phyloP scores from a whole-genome alignment of 2,888 invertebrate genomes.

The Acholoe squamosa region DNA sequence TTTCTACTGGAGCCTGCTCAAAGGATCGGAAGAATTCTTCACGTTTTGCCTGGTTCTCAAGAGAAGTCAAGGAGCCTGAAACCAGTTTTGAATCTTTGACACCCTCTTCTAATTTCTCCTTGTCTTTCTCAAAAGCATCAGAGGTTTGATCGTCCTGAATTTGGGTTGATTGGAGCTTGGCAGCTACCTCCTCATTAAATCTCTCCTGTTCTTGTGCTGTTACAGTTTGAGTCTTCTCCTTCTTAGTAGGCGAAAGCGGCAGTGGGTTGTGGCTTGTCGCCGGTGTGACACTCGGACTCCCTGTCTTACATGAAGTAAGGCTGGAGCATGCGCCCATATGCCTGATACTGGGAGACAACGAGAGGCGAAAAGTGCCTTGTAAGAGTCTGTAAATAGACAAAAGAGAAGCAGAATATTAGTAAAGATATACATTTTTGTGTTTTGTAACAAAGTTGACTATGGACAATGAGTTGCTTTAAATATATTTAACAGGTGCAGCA shows the following conservation, averaged over 20 bases:
- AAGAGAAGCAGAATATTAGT: no score
- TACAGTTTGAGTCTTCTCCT: neutral
- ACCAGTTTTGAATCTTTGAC: neutral
- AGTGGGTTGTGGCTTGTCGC: conserved; percentile 36
- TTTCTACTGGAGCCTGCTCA: neutral
- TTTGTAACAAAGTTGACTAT: no score
- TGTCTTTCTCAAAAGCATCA: neutral
- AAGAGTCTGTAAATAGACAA: no score
- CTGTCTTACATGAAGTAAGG: conserved; percentile 40
- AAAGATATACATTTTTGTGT: no score
- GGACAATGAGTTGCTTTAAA: no score
- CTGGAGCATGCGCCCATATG: conserved; percentile 59
- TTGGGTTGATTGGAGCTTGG: neutral
- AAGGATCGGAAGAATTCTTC: neutral
- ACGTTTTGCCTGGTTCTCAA: neutral
- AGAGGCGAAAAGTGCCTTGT: no score
- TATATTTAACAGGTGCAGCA: no score
- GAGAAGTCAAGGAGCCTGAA: neutral
- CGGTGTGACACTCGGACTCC: conserved; percentile 32
- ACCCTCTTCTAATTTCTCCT: neutral
- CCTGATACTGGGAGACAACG: no score
- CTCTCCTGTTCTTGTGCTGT: neutral
- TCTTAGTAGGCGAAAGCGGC: conserved; percentile 22
- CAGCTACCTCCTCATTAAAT: neutral
- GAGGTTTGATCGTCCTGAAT: neutral